Conservation (phyloP, 2,797 vertebrate genomes). For the Gouania willdenowi region DNA sequence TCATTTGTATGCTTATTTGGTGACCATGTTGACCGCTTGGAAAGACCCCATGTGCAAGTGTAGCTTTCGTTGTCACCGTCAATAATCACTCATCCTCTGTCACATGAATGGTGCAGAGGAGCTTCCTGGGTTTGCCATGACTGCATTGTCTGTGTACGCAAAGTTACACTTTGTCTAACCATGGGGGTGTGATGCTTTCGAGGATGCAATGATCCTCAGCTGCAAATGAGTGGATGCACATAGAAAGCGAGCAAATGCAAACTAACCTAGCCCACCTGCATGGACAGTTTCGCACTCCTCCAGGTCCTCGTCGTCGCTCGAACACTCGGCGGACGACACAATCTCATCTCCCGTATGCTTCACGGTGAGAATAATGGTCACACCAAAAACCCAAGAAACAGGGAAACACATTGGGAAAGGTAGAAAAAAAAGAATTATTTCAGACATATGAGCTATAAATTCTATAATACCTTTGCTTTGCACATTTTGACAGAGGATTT, state of each 20-base stretch:
- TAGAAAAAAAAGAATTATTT: too few species aligned
- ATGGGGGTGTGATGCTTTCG: conserved; percentile 92
- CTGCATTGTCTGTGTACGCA: conserved; percentile 3
- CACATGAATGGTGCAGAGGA: too few species aligned
- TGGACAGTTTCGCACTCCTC: conserved; percentile 93
- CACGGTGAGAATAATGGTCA: conserved; percentile 14
- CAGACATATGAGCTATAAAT: too few species aligned
- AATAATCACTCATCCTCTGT: background rate
- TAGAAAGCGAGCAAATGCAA: conserved; percentile 86
- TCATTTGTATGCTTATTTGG: conserved; percentile 79
- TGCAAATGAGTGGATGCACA: conserved; percentile 80
- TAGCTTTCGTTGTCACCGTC: conserved; percentile 55
- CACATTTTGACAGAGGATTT: too few species aligned
- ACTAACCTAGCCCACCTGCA: conserved; percentile 99
- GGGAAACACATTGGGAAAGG: too few species aligned
- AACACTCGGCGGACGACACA: conserved; percentile 95
- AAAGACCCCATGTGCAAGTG: conserved; percentile 87
- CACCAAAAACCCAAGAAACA: too few species aligned
- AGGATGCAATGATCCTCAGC: conserved; percentile 68
- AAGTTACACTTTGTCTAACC: conserved; percentile 78
- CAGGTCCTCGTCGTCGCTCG: conserved; percentile 96
- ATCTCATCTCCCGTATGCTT: conserved; percentile 83
- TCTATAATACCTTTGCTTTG: too few species aligned
- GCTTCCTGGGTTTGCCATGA: background rate
- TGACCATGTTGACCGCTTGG: conserved; percentile 83